A percentile compares a stretch with the other conserved stretches of the same genome.
Conservation (phyloP, 35 echinoderm and acorn worm genomes). For the Nesometra sesokonis region DNA sequence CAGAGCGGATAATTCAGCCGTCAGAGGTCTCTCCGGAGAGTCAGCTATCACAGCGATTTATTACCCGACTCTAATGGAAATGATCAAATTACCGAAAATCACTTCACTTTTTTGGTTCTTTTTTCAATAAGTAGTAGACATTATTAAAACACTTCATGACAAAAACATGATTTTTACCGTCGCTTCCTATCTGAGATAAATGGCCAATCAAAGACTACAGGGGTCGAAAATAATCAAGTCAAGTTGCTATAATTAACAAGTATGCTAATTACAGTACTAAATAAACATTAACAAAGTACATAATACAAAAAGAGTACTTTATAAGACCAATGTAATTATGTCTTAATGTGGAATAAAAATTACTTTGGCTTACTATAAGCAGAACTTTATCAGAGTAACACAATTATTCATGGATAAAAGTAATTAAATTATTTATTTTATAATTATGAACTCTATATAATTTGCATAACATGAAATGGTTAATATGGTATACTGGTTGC, state of each 20-base stretch:
- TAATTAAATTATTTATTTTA: too few species aligned
- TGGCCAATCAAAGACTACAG: neutral
- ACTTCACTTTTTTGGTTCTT: neutral
- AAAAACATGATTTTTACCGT: neutral
- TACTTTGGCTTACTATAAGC: too few species aligned
- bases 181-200: neutral
- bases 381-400: too few species aligned
- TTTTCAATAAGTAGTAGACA: neutral
- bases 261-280: too few species aligned
- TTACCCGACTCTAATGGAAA: neutral
- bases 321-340: too few species aligned
- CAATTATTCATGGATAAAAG: too few species aligned
- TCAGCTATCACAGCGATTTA: neutral
- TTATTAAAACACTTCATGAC: conserved; percentile 1
- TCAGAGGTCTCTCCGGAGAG: neutral
- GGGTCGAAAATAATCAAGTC: neutral
- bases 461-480: too few species aligned
- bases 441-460: too few species aligned
- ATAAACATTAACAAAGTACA: neutral
- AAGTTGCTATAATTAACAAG: neutral
- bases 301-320: neutral
- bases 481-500: too few species aligned
- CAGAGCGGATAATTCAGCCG: neutral
- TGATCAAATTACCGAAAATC: neutral
- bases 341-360: too few species aligned